phyloP scores from a whole-genome alignment of 2,113 vertebrate species.

The Aphelocoma coerulescens region DNA sequence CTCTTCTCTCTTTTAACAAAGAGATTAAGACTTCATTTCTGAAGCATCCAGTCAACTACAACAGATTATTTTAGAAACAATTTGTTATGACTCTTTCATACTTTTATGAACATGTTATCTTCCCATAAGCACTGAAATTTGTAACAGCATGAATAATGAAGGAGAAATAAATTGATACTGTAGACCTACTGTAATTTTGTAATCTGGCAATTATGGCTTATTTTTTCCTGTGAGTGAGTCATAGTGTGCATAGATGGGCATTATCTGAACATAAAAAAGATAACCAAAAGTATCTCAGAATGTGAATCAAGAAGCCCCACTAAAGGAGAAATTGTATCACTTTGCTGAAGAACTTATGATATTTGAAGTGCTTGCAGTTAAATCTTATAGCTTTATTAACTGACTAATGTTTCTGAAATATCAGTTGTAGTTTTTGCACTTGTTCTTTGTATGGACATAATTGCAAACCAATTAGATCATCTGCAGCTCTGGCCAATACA shows the following conservation, averaged over 20 bases:
- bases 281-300: background rate
- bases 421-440: background rate
- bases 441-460: constrained; percentile 3
- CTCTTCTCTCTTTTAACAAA: background rate
- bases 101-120: background rate
- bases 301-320: background rate
- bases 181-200: constrained; percentile 22
- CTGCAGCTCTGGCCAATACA: background rate
- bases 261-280: constrained; percentile 41
- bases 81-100: background rate
- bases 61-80: background rate
- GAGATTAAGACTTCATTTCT: background rate
- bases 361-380: background rate
- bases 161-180: constrained; percentile 50
- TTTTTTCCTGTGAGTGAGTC: constrained; percentile 14
- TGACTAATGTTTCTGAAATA: background rate
- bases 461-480: constrained; percentile 14
- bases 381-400: background rate
- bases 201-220: constrained; percentile 26
- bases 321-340: background rate
- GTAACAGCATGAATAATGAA: constrained; percentile 17
- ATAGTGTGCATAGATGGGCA: constrained; percentile 26
- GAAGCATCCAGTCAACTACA: background rate
- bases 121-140: constrained; percentile 21
- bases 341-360: background rate